Percentiles rank a stretch among this genome's conserved stretches.
phyloP scores from a whole-genome alignment of 2,113 vertebrate genomes.

The Origma solitaria region DNA sequence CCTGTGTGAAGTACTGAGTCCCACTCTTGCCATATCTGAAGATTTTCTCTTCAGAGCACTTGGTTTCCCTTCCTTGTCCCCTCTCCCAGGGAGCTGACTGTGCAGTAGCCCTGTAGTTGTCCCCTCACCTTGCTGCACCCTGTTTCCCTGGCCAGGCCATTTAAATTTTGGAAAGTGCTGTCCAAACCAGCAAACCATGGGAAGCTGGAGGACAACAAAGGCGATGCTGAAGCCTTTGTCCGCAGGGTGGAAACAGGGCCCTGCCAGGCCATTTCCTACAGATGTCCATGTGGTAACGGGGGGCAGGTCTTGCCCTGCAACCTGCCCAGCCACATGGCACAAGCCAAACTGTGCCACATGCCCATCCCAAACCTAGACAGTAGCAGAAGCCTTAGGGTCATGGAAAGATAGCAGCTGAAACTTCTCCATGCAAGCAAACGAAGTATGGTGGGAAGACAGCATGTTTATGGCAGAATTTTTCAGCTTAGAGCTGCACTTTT shows the following conservation, averaged over 20 bases:
- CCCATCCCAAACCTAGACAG: not conserved
- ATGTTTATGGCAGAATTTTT: not conserved
- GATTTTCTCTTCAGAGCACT: not conserved
- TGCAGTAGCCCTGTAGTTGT: not conserved
- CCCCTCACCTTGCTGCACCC: not conserved
- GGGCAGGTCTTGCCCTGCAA: not conserved
- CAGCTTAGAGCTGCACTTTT: not conserved
- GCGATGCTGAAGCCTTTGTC: not conserved
- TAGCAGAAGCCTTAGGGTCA: not conserved
- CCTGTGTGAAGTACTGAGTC: not conserved
- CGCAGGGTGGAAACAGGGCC: not conserved
- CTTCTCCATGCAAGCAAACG: not conserved
- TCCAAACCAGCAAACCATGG: not conserved
- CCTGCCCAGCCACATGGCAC: not conserved
- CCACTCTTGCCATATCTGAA: rapidly evolving
- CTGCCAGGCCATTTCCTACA: not conserved
- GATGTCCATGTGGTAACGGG: rapidly evolving
- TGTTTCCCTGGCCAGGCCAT: not conserved
- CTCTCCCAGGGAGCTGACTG: not conserved
- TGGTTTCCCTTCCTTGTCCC: not conserved
- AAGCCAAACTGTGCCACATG: rapidly evolving
- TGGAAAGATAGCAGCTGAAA: not conserved
- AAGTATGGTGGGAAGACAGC: not conserved
- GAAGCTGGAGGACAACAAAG: not conserved
- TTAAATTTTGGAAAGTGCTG: not conserved